Percentiles rank a stretch among this genome's conserved stretches.
phyloP scores from a whole-genome alignment of 2,797 vertebrate species.

The Clarias laeviceps region DNA sequence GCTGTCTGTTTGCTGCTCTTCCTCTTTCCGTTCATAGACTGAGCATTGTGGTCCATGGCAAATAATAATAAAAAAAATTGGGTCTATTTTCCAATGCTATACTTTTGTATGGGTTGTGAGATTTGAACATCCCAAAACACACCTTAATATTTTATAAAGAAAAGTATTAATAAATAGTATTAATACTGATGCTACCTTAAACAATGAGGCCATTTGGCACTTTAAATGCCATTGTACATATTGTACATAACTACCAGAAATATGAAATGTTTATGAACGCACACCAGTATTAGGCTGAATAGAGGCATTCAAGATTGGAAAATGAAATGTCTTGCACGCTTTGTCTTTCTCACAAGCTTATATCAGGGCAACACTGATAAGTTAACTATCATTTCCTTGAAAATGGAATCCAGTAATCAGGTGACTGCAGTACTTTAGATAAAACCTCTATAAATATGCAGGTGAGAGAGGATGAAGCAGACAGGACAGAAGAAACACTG shows the following conservation, averaged over 20 bases:
- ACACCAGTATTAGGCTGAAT: background rate
- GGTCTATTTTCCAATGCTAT: no score
- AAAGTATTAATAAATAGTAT: no score
- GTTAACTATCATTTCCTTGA: slow-evolving; percentile 4
- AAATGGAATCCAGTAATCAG: slow-evolving; percentile 34
- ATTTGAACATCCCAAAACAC: no score
- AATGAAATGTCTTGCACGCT: background rate
- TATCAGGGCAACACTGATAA: slow-evolving; percentile 45
- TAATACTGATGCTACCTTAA: background rate
- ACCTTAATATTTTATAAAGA: no score
- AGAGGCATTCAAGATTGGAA: background rate
- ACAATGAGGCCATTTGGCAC: background rate
- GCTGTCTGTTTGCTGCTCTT: no score
- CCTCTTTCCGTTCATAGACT: no score
- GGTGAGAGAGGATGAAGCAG: slow-evolving; percentile 21
- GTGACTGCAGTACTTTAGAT: slow-evolving; percentile 40
- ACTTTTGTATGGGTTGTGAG: no score
- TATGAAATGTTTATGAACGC: background rate
- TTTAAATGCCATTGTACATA: background rate
- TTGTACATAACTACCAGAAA: background rate
- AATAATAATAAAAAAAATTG: no score
- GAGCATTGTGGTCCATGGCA: no score
- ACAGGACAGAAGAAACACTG: slow-evolving; percentile 6
- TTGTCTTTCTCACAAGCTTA: background rate
- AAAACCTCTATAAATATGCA: slow-evolving; percentile 22